Conservation (phyloP, 2,113 vertebrate species). For the Penelope pileata region DNA sequence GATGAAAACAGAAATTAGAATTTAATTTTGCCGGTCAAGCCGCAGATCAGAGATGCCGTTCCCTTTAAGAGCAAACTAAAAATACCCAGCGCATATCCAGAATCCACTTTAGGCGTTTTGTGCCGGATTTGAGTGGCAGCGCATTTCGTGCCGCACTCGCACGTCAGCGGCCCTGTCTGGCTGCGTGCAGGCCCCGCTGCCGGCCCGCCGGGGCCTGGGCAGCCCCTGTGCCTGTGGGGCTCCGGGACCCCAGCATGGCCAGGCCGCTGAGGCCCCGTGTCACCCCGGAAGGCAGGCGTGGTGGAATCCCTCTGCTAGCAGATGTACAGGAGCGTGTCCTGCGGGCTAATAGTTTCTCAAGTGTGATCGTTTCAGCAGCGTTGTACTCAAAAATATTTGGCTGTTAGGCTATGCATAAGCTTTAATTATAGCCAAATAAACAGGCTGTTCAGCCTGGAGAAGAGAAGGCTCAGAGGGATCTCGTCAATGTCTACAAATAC, state of each 20-base stretch:
- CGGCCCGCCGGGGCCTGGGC: too few species aligned
- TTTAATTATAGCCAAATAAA: background rate
- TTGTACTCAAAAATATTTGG: background rate
- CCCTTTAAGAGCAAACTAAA: constrained; percentile 2
- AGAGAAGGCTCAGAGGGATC: background rate
- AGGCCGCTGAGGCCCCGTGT: too few species aligned
- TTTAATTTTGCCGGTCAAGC: background rate
- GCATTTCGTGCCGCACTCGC: background rate
- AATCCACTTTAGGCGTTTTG: background rate
- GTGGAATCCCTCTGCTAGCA: background rate
- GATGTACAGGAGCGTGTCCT: background rate
- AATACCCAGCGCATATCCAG: background rate
- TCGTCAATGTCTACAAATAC: background rate
- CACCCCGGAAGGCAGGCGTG: too few species aligned
- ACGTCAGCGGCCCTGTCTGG: background rate
- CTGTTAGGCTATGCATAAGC: rapidly evolving
- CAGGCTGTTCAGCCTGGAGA: background rate
- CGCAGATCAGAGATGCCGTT: background rate
- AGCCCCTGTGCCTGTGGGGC: too few species aligned
- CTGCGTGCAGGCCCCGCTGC: background rate
- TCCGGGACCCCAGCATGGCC: background rate
- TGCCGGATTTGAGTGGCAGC: background rate
- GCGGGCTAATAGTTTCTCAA: background rate
- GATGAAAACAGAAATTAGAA: background rate
- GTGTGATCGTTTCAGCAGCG: background rate